These are phyloP conservation scores for Pelobates cultripes DNA, from an alignment of 2,797 vertebrate species.

Conservation along the genomic window DNA sequence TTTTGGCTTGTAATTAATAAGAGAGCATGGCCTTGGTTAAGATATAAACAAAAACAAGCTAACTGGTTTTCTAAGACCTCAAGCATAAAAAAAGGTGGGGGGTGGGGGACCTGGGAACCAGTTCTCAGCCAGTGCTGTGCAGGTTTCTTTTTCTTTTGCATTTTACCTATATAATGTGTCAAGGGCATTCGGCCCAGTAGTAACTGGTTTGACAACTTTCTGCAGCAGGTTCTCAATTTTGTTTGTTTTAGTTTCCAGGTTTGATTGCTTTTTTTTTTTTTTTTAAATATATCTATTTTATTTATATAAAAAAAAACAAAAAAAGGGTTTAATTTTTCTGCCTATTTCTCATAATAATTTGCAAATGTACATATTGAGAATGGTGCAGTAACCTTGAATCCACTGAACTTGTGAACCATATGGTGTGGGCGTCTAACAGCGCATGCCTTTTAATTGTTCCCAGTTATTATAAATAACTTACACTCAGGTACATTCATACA, in stretches of 20 bases:
- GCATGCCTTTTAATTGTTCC: no score
- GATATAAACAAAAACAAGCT: not conserved
- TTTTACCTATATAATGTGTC: conserved; percentile 18
- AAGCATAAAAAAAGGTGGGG: not conserved
- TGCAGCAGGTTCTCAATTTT: not conserved
- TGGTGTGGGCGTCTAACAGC: no score
- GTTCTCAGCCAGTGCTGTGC: conserved; percentile 38
- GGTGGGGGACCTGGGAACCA: not conserved
- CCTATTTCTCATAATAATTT: no score
- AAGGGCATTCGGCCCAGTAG: conserved; percentile 6
- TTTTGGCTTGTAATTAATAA: not conserved
- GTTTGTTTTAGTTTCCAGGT: not conserved
- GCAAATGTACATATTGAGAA: no score
- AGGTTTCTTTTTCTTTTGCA: conserved; percentile 34
- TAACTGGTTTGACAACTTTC: conserved; percentile 44
- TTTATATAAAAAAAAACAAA: no score
- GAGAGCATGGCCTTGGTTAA: not conserved
- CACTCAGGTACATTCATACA: no score
- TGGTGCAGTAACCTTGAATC: no score
- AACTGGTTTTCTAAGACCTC: not conserved
- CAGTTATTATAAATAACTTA: no score
- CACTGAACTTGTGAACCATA: no score
- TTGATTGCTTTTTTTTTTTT: no score
- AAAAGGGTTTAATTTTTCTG: no score
- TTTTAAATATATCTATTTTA: no score